These are phyloP conservation scores for Heteromormyrus szaboi DNA, from an alignment of 2,797 vertebrate species.

Conservation along the genomic window DNA sequence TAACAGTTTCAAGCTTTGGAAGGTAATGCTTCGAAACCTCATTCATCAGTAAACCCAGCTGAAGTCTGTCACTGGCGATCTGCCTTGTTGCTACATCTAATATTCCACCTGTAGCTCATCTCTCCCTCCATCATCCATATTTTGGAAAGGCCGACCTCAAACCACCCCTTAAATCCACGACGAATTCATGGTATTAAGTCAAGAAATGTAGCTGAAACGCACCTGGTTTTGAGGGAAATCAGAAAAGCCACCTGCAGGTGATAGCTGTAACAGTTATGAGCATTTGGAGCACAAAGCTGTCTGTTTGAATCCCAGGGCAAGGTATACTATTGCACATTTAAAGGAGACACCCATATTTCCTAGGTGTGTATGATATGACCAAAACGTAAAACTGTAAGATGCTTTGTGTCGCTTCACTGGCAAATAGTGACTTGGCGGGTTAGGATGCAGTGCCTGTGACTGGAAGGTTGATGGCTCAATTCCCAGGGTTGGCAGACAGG, in stretches of 20 bases:
- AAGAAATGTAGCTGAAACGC: neutral
- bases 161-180: neutral
- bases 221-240: neutral
- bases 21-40: neutral
- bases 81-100: neutral
- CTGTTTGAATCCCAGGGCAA: neutral
- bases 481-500: neutral
- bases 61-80: neutral
- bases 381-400: neutral
- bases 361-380: neutral
- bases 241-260: neutral
- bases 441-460: neutral
- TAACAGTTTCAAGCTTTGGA: neutral
- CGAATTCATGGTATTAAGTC: neutral
- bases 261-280: neutral
- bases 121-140: neutral
- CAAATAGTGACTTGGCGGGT: neutral
- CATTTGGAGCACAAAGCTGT: neutral
- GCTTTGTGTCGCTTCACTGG: neutral
- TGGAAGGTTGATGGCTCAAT: neutral
- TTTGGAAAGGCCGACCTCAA: neutral
- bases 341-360: neutral
- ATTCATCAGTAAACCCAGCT: neutral
- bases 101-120: neutral
- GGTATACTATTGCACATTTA: neutral